These are phyloP conservation scores for Tricholaema leucomelas DNA, from an alignment of 2,113 vertebrate species.

Conservation along the genomic window DNA sequence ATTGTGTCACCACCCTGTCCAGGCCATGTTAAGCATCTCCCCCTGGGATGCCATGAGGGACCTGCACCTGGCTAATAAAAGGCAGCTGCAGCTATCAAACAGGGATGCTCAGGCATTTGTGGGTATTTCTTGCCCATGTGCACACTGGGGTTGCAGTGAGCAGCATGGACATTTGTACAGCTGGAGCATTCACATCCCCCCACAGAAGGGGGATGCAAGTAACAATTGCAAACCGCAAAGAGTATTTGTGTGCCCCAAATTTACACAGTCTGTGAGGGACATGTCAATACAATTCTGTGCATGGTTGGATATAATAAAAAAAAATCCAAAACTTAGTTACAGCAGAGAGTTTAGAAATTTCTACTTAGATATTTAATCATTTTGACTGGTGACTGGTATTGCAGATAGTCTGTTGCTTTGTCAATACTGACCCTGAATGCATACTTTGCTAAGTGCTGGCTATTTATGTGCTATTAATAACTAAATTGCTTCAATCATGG, in stretches of 20 bases:
- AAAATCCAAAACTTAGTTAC: background rate
- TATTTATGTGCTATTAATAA: background rate
- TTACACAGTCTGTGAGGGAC: background rate
- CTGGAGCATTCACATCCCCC: background rate
- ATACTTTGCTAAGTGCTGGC: background rate
- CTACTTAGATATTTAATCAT: background rate
- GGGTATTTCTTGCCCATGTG: background rate
- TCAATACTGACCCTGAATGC: background rate
- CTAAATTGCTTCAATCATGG: background rate
- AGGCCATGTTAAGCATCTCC: background rate
- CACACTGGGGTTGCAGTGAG: rapidly evolving
- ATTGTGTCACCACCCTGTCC: rapidly evolving
- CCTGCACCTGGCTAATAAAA: background rate
- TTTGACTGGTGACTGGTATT: background rate
- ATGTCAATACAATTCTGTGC: background rate
- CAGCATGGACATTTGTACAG: background rate
- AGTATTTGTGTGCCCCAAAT: rapidly evolving
- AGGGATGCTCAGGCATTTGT: rapidly evolving
- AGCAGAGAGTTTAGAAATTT: background rate
- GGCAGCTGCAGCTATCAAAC: background rate
- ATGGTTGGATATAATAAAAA: background rate
- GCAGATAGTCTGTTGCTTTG: background rate
- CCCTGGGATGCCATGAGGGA: background rate
- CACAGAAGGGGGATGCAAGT: background rate
- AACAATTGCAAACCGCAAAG: background rate